Base-by-base conservation (phyloP, 2,797 vertebrate genomes). In the Lycodopsis pacificus region DNA sequence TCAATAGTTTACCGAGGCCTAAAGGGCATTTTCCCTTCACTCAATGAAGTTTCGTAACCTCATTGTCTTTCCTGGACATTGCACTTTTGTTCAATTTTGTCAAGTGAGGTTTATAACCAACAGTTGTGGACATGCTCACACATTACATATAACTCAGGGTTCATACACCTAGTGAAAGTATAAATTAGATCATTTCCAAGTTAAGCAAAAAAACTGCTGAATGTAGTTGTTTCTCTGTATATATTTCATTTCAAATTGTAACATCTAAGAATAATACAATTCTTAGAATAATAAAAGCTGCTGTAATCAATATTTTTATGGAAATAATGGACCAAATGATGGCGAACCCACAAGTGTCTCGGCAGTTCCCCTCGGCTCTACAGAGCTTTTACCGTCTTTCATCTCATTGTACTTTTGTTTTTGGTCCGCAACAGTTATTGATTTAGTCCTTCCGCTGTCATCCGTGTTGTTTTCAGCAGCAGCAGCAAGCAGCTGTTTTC, bases 11-110 rank as follows among this genome's bases (percentile, higher is more conserved):
- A 7, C 5, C 22, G 4, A 61, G 10, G 36, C 36, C 38, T 38
- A 32, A 54, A 62, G 66, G 46, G 11, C 7, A 4, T 32, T 64
- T 61, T 42, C 14, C 56, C 14, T 38, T 13, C 63, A 76, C 36
- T 61, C 25, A 58, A 68, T 69, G 32, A 65, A 68, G 51, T 40
- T 42, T 73, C 54, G 11, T 40, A 69, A 54, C 42, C 48, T 81
- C n/a, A 32, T 42, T 76, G 11, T 66, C 22, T 19, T 54, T 46
- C 34, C 12, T 59, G 49, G 46, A 42, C 36, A 54, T 63, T 53
- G 58, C 67, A 12, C 1, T 14, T 61, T 15, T 27, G 3, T 34
- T 19, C 53, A 27, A 61, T 66, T 40, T 46, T 81, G 12, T 20
- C 20, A 69, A 11, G 30, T 36, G 1, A 13, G 12, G 25, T 30